Base-by-base conservation (phyloP, 2,888 invertebrate species). In the Ernsta delagoae region DNA sequence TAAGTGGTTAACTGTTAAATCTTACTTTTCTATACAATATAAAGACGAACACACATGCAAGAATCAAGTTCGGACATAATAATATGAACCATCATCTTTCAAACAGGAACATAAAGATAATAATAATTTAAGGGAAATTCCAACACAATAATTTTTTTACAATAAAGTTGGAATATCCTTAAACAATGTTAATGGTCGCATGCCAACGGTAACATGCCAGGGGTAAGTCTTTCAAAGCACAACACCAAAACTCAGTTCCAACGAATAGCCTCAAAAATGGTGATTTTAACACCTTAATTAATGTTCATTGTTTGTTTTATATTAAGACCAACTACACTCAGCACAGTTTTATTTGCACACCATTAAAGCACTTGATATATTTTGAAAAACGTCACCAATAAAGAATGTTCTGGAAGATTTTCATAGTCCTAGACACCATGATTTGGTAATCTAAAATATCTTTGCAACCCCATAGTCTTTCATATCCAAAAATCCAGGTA, bases 201-300 rank as follows among this genome's bases (percentile, higher is more conserved):
- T 85, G 85, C 83, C 77, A 70, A 56, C 61, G 45, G 5, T 62
- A 36, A 78, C 85, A 86, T 86, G 87, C 86, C 74, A 65, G 77
- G 80, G 83, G 86, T 87, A 80, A 82, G 78, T 79, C 70, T 74
- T 73, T 72, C 75, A 81, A 80, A 80, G 77, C 76, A 79, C 79
- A 68, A 57, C 67, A 67, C 67, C 45, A 56, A 53, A 61, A 56
- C 62, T 62, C 68, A 67, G 60, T 16, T 67, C 66, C 61, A 61
- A 31, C 72, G 64, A 72, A 70, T 73, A 75, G 73, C 73, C 73
- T 74, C 74, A 68, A 72, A 67, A 9, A 1, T 16, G 62, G 12
- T 53, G 41, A 65, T 65, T 50, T n/a, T 9, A 50, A 62, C 56
- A 64, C 54, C 63, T 31, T 34, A 57, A 16, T 34, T 48, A 48